phyloP scores from a whole-genome alignment of 1,140 invertebrate genomes.

The Drosophila nebulosa region DNA sequence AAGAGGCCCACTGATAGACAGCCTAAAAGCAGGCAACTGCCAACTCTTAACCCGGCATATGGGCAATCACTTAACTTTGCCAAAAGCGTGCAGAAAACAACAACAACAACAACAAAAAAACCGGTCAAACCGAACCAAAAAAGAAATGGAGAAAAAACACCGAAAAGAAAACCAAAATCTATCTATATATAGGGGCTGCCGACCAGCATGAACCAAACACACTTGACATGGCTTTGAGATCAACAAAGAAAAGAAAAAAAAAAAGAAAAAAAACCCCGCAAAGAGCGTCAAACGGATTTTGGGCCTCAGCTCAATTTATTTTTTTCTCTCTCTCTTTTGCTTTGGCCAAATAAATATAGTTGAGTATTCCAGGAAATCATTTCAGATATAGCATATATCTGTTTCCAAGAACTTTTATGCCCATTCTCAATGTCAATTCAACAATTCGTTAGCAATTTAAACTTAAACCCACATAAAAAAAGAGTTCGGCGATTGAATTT shows the following conservation, averaged over 20 bases:
- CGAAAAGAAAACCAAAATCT: background rate
- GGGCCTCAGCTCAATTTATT: background rate
- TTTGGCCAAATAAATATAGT: background rate
- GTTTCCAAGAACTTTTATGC: too few relatives aligned
- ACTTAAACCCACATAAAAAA: too few relatives aligned
- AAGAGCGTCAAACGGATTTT: background rate
- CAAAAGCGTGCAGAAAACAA: background rate
- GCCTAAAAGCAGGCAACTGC: slow-evolving; percentile 3
- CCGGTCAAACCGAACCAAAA: background rate
- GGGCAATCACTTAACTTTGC: slow-evolving; percentile 36
- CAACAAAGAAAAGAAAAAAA: background rate
- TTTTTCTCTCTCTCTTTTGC: too few relatives aligned
- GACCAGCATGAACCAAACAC: background rate
- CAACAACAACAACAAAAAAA: slow-evolving; percentile 2
- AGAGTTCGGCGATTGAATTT: too few relatives aligned
- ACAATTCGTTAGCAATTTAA: too few relatives aligned
- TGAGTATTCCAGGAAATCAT: background rate
- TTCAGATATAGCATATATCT: too few relatives aligned
- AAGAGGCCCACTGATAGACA: background rate
- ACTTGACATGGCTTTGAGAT: background rate
- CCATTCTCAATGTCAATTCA: too few relatives aligned
- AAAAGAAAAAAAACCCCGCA: background rate
- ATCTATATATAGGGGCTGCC: too few relatives aligned
- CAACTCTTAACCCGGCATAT: slow-evolving; percentile 19
- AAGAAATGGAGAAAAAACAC: background rate